These are phyloP conservation scores for Pipistrellus pipistrellus DNA, from an alignment of 2,797 vertebrate genomes.

Conservation along the genomic window DNA sequence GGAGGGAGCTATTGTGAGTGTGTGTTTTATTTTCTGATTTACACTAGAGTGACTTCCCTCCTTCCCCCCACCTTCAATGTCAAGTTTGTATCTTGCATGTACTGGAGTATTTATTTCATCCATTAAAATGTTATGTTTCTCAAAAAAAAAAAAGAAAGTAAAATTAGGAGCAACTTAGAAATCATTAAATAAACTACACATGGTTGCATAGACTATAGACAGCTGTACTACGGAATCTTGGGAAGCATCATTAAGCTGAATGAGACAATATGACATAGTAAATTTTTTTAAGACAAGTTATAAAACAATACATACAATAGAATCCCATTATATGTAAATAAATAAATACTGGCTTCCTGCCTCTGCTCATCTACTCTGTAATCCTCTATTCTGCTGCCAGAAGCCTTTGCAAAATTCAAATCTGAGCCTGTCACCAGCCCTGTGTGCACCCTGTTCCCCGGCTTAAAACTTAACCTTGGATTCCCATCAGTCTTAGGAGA, in stretches of 20 bases:
- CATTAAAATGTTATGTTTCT: slow-evolving; percentile 98
- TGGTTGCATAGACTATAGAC: neutral
- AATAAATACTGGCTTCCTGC: neutral
- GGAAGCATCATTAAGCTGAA: neutral
- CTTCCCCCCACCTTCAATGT: slow-evolving; percentile 85
- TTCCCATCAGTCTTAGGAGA: neutral
- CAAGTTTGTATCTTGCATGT: slow-evolving; percentile 97
- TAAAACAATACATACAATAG: neutral
- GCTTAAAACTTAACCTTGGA: neutral
- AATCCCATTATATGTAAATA: neutral
- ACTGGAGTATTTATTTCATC: slow-evolving; percentile 99
- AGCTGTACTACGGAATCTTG: neutral
- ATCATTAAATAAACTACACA: neutral
- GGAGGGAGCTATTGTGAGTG: slow-evolving; percentile 92
- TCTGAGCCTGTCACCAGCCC: neutral
- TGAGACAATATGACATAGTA: neutral
- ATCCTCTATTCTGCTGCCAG: neutral
- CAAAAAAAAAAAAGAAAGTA: slow-evolving; percentile 27
- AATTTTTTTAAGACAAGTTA: neutral
- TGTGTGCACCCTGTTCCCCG: neutral
- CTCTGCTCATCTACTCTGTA: neutral
- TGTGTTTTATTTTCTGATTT: slow-evolving; percentile 95
- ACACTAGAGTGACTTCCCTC: slow-evolving; percentile 94
- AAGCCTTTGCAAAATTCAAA: neutral
- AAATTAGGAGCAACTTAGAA: neutral